Conservation (phyloP, 2,797 vertebrate genomes). For the Tarsius wallacei region DNA sequence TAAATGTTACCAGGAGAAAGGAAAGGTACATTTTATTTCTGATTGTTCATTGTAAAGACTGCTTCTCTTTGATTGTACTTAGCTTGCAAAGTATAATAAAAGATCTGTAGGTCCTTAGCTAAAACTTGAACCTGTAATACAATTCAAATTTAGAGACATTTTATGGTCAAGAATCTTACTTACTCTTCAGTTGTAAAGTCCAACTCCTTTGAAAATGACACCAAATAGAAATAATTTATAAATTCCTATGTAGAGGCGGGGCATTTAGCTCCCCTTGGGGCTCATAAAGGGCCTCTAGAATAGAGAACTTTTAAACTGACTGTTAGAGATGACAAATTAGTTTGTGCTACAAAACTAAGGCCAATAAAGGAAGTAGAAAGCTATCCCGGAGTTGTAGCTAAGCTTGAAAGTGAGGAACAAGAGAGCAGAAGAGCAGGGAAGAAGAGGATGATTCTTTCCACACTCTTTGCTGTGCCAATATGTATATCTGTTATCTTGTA, state of each 20-base stretch:
- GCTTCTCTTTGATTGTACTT: background rate
- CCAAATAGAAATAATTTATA: conserved; percentile 30
- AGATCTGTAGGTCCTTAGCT: background rate
- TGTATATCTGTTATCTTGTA: background rate
- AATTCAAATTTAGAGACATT: conserved; percentile 15
- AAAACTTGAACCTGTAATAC: background rate
- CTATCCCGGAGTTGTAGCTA: background rate
- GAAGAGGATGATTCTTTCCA: background rate
- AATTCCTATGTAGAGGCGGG: background rate
- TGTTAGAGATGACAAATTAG: background rate
- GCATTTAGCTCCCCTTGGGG: background rate
- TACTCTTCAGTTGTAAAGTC: background rate
- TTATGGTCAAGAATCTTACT: background rate
- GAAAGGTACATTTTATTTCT: background rate
- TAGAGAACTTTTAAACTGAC: background rate
- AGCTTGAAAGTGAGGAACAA: background rate
- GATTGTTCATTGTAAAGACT: background rate
- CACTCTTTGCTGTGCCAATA: background rate
- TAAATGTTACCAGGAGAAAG: conserved; percentile 51
- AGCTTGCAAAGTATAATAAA: conserved; percentile 37
- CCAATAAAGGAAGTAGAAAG: background rate
- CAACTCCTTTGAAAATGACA: background rate
- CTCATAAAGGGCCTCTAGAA: background rate
- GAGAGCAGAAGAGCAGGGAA: background rate
- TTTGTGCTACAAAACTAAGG: background rate